These are phyloP conservation scores for Orthonyx spaldingii DNA, from an alignment of 2,113 vertebrate genomes.

Conservation along the genomic window DNA sequence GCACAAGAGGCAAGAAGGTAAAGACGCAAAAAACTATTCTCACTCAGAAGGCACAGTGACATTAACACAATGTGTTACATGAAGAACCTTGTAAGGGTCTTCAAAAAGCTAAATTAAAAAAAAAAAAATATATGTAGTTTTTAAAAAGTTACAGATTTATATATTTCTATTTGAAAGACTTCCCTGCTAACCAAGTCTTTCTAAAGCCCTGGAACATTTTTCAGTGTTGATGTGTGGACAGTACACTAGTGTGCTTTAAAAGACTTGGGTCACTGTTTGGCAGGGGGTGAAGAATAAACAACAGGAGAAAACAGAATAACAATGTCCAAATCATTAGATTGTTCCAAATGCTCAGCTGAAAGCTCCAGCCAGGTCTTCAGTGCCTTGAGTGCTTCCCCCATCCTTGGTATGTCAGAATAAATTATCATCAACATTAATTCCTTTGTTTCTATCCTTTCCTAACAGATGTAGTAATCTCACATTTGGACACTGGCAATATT, in stretches of 20 bases:
- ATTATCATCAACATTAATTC: constrained; percentile 61
- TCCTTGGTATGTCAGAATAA: constrained; percentile 40
- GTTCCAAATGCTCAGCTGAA: constrained; percentile 12
- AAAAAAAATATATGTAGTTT: rapidly evolving
- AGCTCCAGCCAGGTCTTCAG: constrained; percentile 25
- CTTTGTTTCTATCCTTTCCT: constrained; percentile 53
- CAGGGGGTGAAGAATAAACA: background rate
- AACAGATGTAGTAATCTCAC: constrained; percentile 53
- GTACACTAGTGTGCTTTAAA: background rate
- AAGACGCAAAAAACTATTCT: background rate
- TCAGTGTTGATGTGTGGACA: background rate
- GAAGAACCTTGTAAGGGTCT: background rate
- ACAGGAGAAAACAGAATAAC: background rate
- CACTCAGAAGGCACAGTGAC: background rate
- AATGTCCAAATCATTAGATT: background rate
- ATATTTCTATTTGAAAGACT: background rate
- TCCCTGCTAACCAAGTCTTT: background rate
- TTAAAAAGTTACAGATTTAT: background rate
- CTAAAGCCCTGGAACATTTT: background rate
- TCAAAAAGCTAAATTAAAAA: background rate
- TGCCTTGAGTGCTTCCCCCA: constrained; percentile 9
- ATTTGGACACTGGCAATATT: constrained; percentile 49
- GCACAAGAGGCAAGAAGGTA: background rate
- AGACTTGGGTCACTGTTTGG: background rate
- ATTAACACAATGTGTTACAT: background rate